phyloP scores from a whole-genome alignment of 2,888 invertebrate genomes.

The Trilocha varians region DNA sequence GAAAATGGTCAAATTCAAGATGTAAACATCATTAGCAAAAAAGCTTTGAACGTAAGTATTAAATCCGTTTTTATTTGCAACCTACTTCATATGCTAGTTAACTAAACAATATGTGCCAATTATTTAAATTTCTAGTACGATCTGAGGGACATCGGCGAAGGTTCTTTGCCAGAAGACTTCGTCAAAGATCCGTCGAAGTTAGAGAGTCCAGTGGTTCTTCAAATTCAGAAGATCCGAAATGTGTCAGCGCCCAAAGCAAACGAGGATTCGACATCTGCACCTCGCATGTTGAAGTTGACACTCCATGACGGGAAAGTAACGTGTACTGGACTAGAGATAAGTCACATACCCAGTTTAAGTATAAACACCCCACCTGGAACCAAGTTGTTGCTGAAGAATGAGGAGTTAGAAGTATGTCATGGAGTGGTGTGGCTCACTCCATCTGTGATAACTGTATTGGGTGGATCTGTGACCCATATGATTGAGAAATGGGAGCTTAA shows the following conservation, averaged over 20 bases:
- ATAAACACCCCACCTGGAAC: constrained; percentile 92
- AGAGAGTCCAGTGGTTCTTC: constrained; percentile 80
- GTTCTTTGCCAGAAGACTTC: constrained; percentile 79
- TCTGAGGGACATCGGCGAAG: constrained; percentile 85
- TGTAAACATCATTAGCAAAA: constrained; percentile 74
- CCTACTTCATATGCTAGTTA: background rate
- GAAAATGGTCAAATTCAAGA: constrained; percentile 77
- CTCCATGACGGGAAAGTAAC: constrained; percentile 88
- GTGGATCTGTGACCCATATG: constrained; percentile 87
- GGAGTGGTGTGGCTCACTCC: constrained; percentile 83
- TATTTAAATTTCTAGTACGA: constrained; percentile 75
- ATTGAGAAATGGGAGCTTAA: constrained; percentile 92
- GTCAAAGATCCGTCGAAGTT: constrained; percentile 71
- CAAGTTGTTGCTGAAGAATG: constrained; percentile 75
- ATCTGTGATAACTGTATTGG: constrained; percentile 79
- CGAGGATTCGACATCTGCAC: constrained; percentile 87
- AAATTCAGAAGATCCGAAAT: constrained; percentile 91
- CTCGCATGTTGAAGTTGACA: constrained; percentile 87
- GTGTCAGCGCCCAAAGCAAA: constrained; percentile 92
- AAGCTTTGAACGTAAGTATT: constrained; percentile 80
- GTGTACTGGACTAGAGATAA: constrained; percentile 85
- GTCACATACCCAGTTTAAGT: constrained; percentile 79
- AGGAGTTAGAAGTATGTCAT: constrained; percentile 73
- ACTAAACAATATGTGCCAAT: constrained; percentile 7
- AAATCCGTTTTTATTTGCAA: background rate